Base-by-base conservation (phyloP, 1,140 invertebrate species). In the Zaprionus davidi region DNA sequence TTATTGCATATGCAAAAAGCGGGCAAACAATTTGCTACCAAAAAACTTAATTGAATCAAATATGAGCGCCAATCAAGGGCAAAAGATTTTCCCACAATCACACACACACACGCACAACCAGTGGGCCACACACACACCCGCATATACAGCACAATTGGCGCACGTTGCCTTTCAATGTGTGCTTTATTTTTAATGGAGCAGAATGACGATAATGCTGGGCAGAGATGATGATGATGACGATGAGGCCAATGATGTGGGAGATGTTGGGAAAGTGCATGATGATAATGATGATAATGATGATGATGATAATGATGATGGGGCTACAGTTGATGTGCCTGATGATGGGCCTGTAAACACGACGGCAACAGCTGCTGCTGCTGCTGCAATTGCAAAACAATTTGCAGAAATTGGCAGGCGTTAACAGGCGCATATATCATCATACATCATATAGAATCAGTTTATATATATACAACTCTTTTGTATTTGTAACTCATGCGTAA, bases 91-190 rank as follows among this genome's bases (percentile, higher is more conserved):
- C 55, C 62, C 64, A 66, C 71, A 72, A 17, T 31, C n/a, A 58
- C 38, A 36, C 15, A 53, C 44, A 51, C 24, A 57, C 31, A 65
- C 9, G 59, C 28, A 56, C 51, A 20, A 6, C 34, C 36, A 58
- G 20, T 38, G 5, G 15, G 13, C 56, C 17, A 55, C 34, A 66
- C 22, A 34, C 28, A 26, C 55, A 15, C 38, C 2, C 20, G 6
- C 49, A 55, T 17, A 63, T n/a, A 34, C 12, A 57, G 12, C 24
- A 64, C 84, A 80, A 83, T 81, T 81, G 83, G 83, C 80, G 67
- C 78, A 88, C 84, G 81, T 84, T 87, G 84, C 79, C 62, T 59
- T 76, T 73, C 71, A 81, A 70, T 78, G 66, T 69, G 82, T 68
- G 62, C 53, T 75, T 69, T 59, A 67, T 60, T 74, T 76, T 76